Evolutionary conservation across 2,797 vertebrate species (phyloP).

Genomic region (Masticophis lateralis): DNA sequence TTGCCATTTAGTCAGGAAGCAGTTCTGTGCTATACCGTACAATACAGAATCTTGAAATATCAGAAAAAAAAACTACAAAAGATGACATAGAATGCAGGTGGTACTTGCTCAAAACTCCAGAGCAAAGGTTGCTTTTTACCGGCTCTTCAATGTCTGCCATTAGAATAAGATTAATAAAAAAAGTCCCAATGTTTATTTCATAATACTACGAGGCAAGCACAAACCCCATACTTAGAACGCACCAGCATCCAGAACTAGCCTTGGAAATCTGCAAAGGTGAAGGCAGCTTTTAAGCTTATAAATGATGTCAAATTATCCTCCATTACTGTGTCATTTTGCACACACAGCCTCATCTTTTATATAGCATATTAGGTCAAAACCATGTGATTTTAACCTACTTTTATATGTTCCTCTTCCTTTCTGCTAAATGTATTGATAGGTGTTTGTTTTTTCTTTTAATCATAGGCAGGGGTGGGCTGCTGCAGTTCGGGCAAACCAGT

Average conservation of each 20-base stretch:
- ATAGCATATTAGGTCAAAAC: not conserved
- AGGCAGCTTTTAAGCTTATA: not conserved
- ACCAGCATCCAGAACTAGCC: not conserved
- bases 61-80: conserved; percentile 49
- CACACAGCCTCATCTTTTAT: not conserved
- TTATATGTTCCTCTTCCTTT: not conserved
- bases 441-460: not conserved
- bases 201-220: not conserved
- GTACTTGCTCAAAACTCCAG: conserved; percentile 2
- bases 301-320: not conserved
- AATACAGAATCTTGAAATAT: conserved; percentile 54
- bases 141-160: not conserved
- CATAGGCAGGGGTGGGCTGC: too few relatives aligned
- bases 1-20: conserved; percentile 77
- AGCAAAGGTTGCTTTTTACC: not conserved
- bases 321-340: not conserved
- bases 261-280: not conserved
- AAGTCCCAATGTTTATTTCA: not conserved
- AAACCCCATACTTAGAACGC: not conserved
- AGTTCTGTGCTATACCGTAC: conserved; percentile 65
- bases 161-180: not conserved
- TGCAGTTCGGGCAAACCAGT: too few relatives aligned
- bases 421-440: not conserved
- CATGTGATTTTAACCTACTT: not conserved
- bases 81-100: conserved; percentile 29